Conservation (phyloP, 2,888 invertebrate species). For the Synergus japonicus region DNA sequence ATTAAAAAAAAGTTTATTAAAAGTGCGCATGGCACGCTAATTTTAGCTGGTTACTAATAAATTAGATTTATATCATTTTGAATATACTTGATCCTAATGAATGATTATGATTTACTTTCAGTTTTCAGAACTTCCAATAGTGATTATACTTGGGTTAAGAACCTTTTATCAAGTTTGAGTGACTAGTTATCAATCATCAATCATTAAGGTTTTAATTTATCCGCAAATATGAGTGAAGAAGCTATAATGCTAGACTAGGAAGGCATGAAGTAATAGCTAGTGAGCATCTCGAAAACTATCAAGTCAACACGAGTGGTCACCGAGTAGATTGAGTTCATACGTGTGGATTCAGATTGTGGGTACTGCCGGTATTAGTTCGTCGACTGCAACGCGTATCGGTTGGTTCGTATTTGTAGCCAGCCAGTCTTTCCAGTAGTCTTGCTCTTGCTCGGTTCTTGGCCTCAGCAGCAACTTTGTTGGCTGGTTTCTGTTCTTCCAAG, state of each 20-base stretch:
- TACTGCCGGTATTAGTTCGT: conserved; percentile 38
- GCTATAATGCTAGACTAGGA: conserved; percentile 19
- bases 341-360: conserved; percentile 33
- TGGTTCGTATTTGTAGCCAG: conserved; percentile 36
- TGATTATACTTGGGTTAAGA: not conserved
- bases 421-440: conserved; percentile 19
- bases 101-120: not conserved
- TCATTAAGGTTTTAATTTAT: not conserved
- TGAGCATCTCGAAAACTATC: conserved; percentile 28
- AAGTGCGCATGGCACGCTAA: too few species aligned
- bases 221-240: conserved; percentile 1
- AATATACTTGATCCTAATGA: not conserved
- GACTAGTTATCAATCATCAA: not conserved
- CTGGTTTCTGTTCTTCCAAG: not conserved
- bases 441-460: conserved; percentile 13
- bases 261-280: conserved; percentile 33
- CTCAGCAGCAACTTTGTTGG: not conserved
- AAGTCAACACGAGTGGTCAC: conserved; percentile 7
- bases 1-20: too few species aligned
- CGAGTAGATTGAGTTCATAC: conserved; percentile 29
- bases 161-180: conserved; percentile 1
- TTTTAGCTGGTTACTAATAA: too few species aligned
- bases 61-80: not conserved
- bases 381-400: conserved; percentile 37
- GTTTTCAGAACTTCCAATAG: not conserved